Base-by-base conservation (phyloP, 2,888 invertebrate species). In the Girardia tigrina region DNA sequence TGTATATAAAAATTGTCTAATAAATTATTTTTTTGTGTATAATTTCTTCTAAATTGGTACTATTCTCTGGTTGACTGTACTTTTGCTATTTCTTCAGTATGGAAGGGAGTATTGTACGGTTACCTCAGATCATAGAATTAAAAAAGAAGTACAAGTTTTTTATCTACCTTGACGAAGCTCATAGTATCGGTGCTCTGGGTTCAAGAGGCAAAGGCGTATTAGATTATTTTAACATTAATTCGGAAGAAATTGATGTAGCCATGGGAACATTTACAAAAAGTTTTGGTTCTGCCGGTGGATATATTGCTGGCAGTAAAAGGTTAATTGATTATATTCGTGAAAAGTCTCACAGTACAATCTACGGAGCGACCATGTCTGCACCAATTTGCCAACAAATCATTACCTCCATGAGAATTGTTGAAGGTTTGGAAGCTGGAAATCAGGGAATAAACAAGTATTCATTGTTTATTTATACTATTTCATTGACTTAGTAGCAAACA, bases 181-280 rank as follows among this genome's bases (percentile, higher is more conserved):
- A 98, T 86, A 93, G 93, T 81, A 89, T 94, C 77, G 97, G 95
- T 75, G 95, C 97, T 0, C 87, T 94, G 87, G 97, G 97, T 1
- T 87, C 88, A 29, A 87, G 87, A 80, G 97, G 95, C 0, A 87
- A 90, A 78, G 97, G 97, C 16, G 89, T 92, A 28, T 87, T 90
- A 0, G 95, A 97, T 84, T 91, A 91, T 86, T 91, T 90, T 83
- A 89, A 89, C 70, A 88, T 90, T 78, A 87, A 90, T 85, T 90
- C 94, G 0, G 85, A 84, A 1, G 91, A 95, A 81, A 88, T 97
- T 26, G 97, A 98, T 79, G 81, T 87, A 80, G 87, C 95, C 79
- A 98, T 98, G 97, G 97, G 97, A 80, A 98, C 97, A 28, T 94
- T 94, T 84, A 97, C 97, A 0, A 97, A 97, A 87, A 95, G 95